Evolutionary conservation across 2,113 vertebrate genomes (phyloP).

Genomic region (Lanius collurio): DNA sequence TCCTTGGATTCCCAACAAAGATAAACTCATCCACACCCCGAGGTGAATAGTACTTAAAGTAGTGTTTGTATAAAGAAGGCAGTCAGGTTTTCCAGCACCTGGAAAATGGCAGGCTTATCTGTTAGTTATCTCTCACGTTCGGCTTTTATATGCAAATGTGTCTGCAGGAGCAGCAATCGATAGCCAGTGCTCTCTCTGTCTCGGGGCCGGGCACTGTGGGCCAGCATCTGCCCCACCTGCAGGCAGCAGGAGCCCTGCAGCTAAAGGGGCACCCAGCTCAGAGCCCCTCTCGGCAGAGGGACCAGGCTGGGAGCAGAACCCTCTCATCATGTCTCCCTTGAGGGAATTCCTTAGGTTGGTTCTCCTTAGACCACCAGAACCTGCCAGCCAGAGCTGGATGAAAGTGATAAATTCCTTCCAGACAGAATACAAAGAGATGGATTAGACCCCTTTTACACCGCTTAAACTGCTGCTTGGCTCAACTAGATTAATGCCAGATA

Average conservation of each 20-base stretch:
- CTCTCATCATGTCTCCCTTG: rapidly evolving
- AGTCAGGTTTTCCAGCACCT: slow-evolving; percentile 37
- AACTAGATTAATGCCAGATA: background rate
- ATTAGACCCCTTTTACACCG: background rate
- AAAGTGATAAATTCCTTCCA: background rate
- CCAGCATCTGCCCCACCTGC: background rate
- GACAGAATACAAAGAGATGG: too few relatives aligned
- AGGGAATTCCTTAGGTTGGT: rapidly evolving
- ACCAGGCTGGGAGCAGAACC: background rate
- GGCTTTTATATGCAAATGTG: slow-evolving; percentile 52
- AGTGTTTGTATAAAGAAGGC: slow-evolving; percentile 60
- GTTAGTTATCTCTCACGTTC: slow-evolving; percentile 2
- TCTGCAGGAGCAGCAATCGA: background rate
- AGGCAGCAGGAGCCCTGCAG: background rate
- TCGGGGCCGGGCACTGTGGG: background rate
- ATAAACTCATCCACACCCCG: slow-evolving; percentile 37
- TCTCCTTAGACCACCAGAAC: background rate
- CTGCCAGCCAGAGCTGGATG: background rate
- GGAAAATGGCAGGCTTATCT: slow-evolving; percentile 65
- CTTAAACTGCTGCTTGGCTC: background rate
- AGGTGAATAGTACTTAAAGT: slow-evolving; percentile 49
- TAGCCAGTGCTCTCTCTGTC: background rate
- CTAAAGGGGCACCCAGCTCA: background rate
- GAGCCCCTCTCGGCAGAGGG: background rate
- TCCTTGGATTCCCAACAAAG: slow-evolving; percentile 37